Conservation (phyloP, 2,797 vertebrate genomes). For the Malacoctenus gilli region DNA sequence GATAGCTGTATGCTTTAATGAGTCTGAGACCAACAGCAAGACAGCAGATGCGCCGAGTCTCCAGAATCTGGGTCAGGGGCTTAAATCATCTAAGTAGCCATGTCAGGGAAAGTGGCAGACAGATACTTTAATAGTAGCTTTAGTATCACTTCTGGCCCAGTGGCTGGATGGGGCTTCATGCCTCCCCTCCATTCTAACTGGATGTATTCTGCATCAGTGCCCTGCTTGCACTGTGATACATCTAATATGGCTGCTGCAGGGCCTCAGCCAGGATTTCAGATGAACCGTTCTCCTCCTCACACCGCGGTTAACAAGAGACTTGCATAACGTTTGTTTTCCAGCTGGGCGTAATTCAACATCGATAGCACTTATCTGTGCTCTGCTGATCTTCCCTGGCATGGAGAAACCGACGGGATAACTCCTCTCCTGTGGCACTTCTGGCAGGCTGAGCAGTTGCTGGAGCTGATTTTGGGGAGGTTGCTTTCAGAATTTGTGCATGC, state of each 20-base stretch:
- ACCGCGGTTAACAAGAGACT: slow-evolving; percentile 30
- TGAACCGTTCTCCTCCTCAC: slow-evolving; percentile 9
- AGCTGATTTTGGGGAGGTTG: slow-evolving; percentile 27
- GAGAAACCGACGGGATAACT: slow-evolving; percentile 27
- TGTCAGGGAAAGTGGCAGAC: slow-evolving; percentile 38
- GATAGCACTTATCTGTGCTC: slow-evolving; percentile 56
- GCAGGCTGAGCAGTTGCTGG: slow-evolving; percentile 12
- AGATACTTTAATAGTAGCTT: slow-evolving; percentile 46
- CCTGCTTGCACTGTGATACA: slow-evolving; percentile 34
- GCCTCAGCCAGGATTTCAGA: slow-evolving; percentile 41
- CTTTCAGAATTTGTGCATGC: slow-evolving; percentile 5
- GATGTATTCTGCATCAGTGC: slow-evolving; percentile 56
- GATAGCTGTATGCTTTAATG: slow-evolving; percentile 9
- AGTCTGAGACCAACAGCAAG: slow-evolving; percentile 5
- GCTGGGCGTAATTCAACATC: slow-evolving; percentile 59
- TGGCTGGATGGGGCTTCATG: slow-evolving; percentile 37
- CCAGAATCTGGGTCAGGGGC: slow-evolving; percentile 41
- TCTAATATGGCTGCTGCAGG: slow-evolving; percentile 37
- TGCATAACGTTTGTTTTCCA: slow-evolving; percentile 53
- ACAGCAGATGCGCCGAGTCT: slow-evolving; percentile 29
- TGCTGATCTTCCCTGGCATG: slow-evolving; percentile 45
- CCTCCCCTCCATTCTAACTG: slow-evolving; percentile 43
- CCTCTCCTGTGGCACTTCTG: slow-evolving; percentile 42
- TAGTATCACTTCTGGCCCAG: slow-evolving; percentile 41
- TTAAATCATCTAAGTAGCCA: slow-evolving; percentile 48